Evolutionary conservation across 2,113 vertebrate species (phyloP), one percentile per base, ranked within the genome.

Genomic region (Silurus glanis): DNA sequence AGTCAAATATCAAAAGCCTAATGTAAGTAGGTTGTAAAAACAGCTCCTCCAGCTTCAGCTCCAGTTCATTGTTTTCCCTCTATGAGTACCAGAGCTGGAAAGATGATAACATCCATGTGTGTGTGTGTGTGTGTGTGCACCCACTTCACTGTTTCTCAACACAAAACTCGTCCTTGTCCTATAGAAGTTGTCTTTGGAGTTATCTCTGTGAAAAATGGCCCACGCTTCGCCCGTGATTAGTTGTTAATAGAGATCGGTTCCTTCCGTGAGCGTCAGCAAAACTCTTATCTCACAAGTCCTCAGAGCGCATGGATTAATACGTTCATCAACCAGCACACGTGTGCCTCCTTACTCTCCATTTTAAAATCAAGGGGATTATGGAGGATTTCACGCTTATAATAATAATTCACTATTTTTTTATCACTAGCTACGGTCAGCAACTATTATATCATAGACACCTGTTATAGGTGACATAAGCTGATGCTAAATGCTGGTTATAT

Each of bases 191-290:
- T 13, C n/a, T 78, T 76, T 69, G 37, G 45, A 47, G 55, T 83
- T 79, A 86, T 88, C 84, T 86, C 25, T 3, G 84, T 75, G 71
- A 72, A 85, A 67, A 88, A 76, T 67, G 72, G 19, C 16, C 47
- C 17, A 1, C 10, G 69, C 69, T 49, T 72, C 12, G 3, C 69
- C 69, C 17, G 4, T 9, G 69, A 72, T 21, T 49, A 21, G 69
- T 72, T 21, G 45, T 10, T 49, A 72, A 49, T 49, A 69, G 45
- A 47, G 45, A 71, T 23, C 62, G 10, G 62, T n/a, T 61, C 59
- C 59, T 61, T 61, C 59, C 0, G 59, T 1, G 14, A 67, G 66
- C 14, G 16, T 71, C 67, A 71, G 67, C 37, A 45, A 71, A 69
- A 45, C 28, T 19, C 67, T 71, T 71, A 71, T 71, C 67, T 19